A percentile compares a stretch with the other conserved stretches of the same genome.
Evolutionary conservation across 2,113 vertebrate species (phyloP).

Genomic region (Cryptomyrus ogoouensis): DNA sequence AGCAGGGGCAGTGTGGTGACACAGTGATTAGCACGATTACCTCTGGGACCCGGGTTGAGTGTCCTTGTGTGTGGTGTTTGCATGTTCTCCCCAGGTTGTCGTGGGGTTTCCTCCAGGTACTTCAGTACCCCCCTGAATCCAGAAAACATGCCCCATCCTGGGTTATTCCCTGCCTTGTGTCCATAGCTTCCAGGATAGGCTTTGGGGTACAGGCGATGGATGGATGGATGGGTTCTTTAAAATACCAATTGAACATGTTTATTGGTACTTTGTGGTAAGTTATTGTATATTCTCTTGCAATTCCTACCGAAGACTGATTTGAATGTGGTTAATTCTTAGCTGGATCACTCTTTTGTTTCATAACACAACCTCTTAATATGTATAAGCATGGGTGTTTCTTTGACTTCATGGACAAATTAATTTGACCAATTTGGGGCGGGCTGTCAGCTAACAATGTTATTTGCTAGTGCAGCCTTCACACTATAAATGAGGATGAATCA

Average conservation of each 20-base stretch:
- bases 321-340: not conserved
- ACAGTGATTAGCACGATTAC: not conserved
- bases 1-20: not conserved
- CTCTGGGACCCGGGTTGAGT: not conserved
- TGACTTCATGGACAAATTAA: constrained; percentile 32
- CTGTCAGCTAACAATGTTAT: constrained; percentile 58
- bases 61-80: not conserved
- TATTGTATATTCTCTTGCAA: not conserved
- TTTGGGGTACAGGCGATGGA: not conserved
- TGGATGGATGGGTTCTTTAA: not conserved
- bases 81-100: not conserved
- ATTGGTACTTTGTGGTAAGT: not conserved
- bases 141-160: not conserved
- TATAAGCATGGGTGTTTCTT: constrained; percentile 25
- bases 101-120: not conserved
- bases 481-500: constrained; percentile 55
- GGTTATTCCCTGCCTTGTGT: not conserved
- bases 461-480: constrained; percentile 29
- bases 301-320: not conserved
- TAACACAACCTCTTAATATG: constrained; percentile 23
- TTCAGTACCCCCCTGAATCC: not conserved
- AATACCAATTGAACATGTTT: not conserved
- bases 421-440: constrained; percentile 44
- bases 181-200: not conserved
- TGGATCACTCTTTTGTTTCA: not conserved